Evolutionary conservation across 2,888 invertebrate species (phyloP), one percentile per base, ranked within the genome.

Genomic region (Tupiocoris notatus): DNA sequence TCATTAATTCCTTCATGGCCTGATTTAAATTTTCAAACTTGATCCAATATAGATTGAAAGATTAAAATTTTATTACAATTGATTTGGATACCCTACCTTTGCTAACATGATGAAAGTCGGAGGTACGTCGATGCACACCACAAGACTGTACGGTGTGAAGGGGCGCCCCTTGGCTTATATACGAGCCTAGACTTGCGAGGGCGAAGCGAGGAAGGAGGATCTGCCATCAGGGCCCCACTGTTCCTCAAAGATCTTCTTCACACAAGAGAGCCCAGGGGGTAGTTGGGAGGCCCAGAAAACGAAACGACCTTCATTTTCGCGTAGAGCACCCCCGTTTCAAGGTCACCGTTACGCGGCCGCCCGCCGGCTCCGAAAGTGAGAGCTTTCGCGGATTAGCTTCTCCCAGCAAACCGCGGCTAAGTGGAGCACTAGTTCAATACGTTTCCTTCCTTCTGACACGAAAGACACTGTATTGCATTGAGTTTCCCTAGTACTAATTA

Each of bases 61-160:
- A n/a, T n/a, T n/a, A n/a, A n/a, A n/a, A n/a, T n/a, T n/a, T n/a
- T n/a, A n/a, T n/a, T n/a, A n/a, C n/a, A n/a, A n/a, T n/a, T n/a
- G n/a, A n/a, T n/a, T n/a, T n/a, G n/a, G n/a, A n/a, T 39, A 39
- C 12, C 39, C 23, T 70, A 70, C 70, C 70, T 70, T 70, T 22
- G 54, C 23, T n/a, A 70, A 70, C 70, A 70, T 70, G 70, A 24
- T 70, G 22, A 70, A 25, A 17, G 9, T 23, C 23, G 17, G 20
- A 63, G 22, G 17, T 25, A 70, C 22, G 70, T 25, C 23, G 54
- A 70, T 70, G 25, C 70, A 70, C 70, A 59, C 70, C n/a, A 70
- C 70, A 59, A 70, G 70, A 70, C 70, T 70, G 70, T 70, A 23
- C 23, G 59, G 59, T 24, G 21, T 17, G 70, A 70, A 23, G 23